Percentiles rank a stretch among this genome's conserved stretches.
phyloP scores from a whole-genome alignment of 2,888 invertebrate species.

The Eretmocerus hayati region DNA sequence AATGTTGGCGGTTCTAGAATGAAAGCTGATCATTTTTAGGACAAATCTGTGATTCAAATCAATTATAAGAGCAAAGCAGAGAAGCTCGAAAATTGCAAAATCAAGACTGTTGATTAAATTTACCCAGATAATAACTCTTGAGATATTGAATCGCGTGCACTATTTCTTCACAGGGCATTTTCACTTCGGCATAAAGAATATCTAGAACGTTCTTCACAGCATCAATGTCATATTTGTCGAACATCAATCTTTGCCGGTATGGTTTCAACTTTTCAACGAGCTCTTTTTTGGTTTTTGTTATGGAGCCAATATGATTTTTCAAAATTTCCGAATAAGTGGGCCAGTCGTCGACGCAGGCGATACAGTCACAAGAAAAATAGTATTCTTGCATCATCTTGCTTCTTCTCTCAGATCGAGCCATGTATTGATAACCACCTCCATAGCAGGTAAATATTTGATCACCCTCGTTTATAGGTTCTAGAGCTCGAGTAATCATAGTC shows the following conservation, averaged over 20 bases:
- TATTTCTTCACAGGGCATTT: slow-evolving; percentile 43
- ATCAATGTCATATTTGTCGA: slow-evolving; percentile 42
- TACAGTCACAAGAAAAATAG: slow-evolving; percentile 40
- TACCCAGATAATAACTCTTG: slow-evolving; percentile 45
- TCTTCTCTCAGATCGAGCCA: slow-evolving; percentile 32
- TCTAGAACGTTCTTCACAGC: slow-evolving; percentile 38
- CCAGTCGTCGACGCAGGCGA: slow-evolving; percentile 39
- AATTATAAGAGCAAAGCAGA: slow-evolving; percentile 14
- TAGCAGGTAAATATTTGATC: slow-evolving; percentile 44
- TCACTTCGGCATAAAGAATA: slow-evolving; percentile 33
- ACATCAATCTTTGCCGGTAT: slow-evolving; percentile 33
- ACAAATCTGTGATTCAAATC: too few species aligned
- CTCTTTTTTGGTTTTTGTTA: slow-evolving; percentile 34
- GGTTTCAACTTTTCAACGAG: slow-evolving; percentile 37
- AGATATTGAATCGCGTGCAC: slow-evolving; percentile 42
- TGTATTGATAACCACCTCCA: slow-evolving; percentile 40
- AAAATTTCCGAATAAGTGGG: slow-evolving; percentile 38
- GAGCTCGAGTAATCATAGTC: slow-evolving; percentile 41
- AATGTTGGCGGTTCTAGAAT: too few species aligned
- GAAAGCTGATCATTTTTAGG: too few species aligned
- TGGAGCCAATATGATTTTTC: slow-evolving; percentile 37
- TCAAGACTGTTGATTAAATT: slow-evolving; percentile 32
- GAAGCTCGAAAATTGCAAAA: slow-evolving; percentile 11
- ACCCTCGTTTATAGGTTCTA: slow-evolving; percentile 37
- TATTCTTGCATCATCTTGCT: slow-evolving; percentile 40